Conservation (phyloP, 2,888 invertebrate genomes). For the Himalopsyche anomala region DNA sequence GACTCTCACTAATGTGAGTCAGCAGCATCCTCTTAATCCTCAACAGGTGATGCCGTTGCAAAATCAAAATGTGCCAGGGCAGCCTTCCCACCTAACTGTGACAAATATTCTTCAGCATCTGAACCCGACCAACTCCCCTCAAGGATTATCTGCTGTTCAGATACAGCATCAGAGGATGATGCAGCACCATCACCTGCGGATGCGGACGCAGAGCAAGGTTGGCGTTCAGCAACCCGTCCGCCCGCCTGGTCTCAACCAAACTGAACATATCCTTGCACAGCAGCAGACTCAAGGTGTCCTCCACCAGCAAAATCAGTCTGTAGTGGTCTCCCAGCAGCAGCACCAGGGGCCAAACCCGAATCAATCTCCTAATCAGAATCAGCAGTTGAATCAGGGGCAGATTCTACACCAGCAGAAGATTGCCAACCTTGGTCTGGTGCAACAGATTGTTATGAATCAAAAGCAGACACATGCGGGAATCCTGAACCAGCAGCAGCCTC, state of each 20-base stretch:
- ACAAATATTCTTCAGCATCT: slow-evolving; percentile 66
- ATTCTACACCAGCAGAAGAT: slow-evolving; percentile 68
- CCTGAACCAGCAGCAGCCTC: slow-evolving; percentile 27
- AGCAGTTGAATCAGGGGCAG: slow-evolving; percentile 69
- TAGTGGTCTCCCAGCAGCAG: slow-evolving; percentile 68
- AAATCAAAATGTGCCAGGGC: slow-evolving; percentile 66
- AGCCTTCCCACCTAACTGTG: slow-evolving; percentile 20
- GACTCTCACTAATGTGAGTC: slow-evolving; percentile 64
- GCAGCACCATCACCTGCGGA: slow-evolving; percentile 78
- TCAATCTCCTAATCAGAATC: slow-evolving; percentile 69
- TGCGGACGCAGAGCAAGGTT: slow-evolving; percentile 71
- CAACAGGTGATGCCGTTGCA: slow-evolving; percentile 68
- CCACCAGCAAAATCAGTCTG: slow-evolving; percentile 66
- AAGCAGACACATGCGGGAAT: slow-evolving; percentile 14
- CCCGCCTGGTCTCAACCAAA: slow-evolving; percentile 71
- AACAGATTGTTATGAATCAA: slow-evolving; percentile 69
- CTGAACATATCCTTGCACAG: slow-evolving; percentile 69
- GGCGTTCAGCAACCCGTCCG: slow-evolving; percentile 73
- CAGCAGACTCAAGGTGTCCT: slow-evolving; percentile 56
- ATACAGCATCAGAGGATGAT: slow-evolving; percentile 77
- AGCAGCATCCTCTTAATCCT: slow-evolving; percentile 68
- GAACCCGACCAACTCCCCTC: slow-evolving; percentile 71
- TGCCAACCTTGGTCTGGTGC: not conserved
- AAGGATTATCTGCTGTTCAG: slow-evolving; percentile 74
- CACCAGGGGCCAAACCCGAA: slow-evolving; percentile 70